These are phyloP conservation scores for Amazona guildingii DNA, from an alignment of 2,113 vertebrate species.

Conservation along the genomic window DNA sequence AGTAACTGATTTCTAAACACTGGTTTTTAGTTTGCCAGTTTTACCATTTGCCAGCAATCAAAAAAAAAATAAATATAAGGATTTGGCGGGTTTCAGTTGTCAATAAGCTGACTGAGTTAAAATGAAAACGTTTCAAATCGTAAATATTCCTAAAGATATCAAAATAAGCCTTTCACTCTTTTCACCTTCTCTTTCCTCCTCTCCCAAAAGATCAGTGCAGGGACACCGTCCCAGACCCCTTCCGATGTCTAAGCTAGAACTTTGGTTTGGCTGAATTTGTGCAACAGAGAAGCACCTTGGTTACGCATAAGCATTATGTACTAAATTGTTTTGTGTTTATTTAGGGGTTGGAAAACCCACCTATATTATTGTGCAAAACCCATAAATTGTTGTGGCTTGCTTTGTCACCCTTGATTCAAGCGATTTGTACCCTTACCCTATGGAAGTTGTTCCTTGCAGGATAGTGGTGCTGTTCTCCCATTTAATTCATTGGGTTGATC, in stretches of 20 bases:
- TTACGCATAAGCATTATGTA: background rate
- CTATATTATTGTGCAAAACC: background rate
- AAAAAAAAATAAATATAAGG: background rate
- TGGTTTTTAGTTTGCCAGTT: background rate
- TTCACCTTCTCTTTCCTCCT: background rate
- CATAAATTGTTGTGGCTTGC: background rate
- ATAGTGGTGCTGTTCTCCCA: background rate
- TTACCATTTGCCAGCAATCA: background rate
- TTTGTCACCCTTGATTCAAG: background rate
- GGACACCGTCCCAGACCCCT: background rate
- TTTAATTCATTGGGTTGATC: background rate
- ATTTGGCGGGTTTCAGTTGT: background rate
- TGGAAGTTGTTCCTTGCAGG: background rate
- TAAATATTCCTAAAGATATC: background rate
- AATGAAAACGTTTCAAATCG: background rate
- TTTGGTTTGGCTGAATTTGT: background rate
- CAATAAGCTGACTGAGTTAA: background rate
- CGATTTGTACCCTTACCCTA: background rate
- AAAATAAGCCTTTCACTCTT: background rate
- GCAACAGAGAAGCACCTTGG: background rate
- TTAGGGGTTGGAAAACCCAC: background rate
- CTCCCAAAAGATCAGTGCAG: background rate
- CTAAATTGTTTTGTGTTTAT: background rate
- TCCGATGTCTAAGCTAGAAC: background rate
- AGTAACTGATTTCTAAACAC: background rate